A percentile compares a stretch with the other conserved stretches of the same genome.
These are phyloP conservation scores for Drusus annulatus DNA, from an alignment of 1,140 invertebrate genomes.

Conservation along the genomic window DNA sequence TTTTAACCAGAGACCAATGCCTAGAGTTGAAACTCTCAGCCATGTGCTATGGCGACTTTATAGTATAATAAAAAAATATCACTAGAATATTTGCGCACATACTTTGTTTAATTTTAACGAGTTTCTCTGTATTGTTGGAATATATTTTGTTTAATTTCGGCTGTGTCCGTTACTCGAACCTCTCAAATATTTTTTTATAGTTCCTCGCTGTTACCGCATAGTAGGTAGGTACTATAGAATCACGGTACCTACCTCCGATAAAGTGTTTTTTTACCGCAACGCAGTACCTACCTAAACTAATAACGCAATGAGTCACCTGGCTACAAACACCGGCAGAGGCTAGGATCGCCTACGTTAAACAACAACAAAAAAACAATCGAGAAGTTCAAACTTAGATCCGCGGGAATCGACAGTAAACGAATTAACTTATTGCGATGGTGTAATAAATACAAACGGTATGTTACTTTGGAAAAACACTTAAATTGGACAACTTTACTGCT, in stretches of 20 bases:
- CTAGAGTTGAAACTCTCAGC: no score
- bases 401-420: constrained; percentile 18
- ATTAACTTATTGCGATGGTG: constrained; percentile 32
- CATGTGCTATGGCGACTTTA: no score
- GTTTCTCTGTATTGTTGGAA: no score
- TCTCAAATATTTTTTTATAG: neutral
- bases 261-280: constrained; percentile 13
- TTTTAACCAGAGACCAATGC: no score
- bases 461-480: neutral
- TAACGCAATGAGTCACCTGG: constrained; percentile 38
- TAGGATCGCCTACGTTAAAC: constrained; percentile 21
- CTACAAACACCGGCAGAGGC: constrained; percentile 29
- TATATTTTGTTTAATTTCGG: no score
- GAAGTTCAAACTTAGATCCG: constrained; percentile 18
- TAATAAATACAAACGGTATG: neutral
- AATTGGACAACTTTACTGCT: neutral
- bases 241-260: neutral
- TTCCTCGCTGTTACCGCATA: neutral
- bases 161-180: neutral
- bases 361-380: constrained; percentile 31
- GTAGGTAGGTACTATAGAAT: neutral
- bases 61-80: no score
- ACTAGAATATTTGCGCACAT: no score
- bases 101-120: no score
- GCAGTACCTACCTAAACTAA: constrained; percentile 10